Conservation (phyloP, 2,888 invertebrate genomes). For the Linnaemya vulpina region DNA sequence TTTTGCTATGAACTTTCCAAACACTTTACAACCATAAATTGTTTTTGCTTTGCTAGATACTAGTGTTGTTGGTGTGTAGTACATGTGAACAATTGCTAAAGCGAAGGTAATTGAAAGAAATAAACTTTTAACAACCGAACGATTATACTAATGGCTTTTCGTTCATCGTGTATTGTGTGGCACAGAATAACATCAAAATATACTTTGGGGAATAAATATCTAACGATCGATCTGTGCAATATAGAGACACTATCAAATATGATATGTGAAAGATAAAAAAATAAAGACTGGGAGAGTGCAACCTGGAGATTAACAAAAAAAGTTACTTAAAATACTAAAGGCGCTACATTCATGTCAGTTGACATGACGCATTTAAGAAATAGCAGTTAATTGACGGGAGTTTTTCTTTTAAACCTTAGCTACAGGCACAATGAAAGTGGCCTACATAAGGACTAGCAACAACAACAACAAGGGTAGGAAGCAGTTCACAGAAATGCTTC, state of each 20-base stretch:
- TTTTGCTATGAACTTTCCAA: constrained; percentile 62
- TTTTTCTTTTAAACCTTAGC: neutral
- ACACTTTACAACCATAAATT: constrained; percentile 35
- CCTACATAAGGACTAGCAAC: neutral
- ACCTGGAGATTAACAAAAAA: constrained; percentile 41
- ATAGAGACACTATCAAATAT: constrained; percentile 23
- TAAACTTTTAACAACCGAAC: constrained; percentile 44
- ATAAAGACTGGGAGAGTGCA: constrained; percentile 3
- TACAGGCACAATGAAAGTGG: neutral
- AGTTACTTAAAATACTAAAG: constrained; percentile 60
- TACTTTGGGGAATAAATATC: constrained; percentile 63
- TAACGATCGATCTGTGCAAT: neutral
- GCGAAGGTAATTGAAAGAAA: constrained; percentile 62
- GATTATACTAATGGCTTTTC: constrained; percentile 63
- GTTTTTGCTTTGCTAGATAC: constrained; percentile 5
- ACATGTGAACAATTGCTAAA: constrained; percentile 60
- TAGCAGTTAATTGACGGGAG: constrained; percentile 58
- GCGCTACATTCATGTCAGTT: constrained; percentile 64
- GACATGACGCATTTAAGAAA: constrained; percentile 61
- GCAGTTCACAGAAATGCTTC: neutral
- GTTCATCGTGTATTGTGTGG: constrained; percentile 39
- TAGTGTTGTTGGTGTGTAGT: constrained; percentile 25
- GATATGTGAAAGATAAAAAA: constrained; percentile 31
- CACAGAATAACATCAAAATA: constrained; percentile 62
- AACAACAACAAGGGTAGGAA: neutral